Conservation (phyloP, 2,113 vertebrate genomes). For the Scomber japonicus region DNA sequence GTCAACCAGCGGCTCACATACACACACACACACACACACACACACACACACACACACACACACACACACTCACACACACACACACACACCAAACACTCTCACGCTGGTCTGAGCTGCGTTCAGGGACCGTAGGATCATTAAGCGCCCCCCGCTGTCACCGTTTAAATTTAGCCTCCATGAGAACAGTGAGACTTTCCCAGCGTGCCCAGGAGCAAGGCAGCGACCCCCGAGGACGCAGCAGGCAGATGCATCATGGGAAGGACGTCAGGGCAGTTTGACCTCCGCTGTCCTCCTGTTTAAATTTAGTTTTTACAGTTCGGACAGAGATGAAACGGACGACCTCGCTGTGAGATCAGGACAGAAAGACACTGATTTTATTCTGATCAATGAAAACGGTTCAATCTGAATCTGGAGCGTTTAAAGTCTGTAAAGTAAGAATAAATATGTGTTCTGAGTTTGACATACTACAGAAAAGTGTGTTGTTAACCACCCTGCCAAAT, state of each 20-base stretch:
- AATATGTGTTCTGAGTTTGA: too few relatives aligned
- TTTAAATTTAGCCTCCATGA: conserved; percentile 73
- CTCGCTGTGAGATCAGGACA: background rate
- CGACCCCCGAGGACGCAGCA: conserved; percentile 29
- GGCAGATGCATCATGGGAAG: conserved; percentile 57
- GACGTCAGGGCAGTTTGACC: conserved; percentile 33
- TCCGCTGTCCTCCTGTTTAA: conserved; percentile 15
- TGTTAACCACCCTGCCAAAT: too few relatives aligned
- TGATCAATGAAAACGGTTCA: too few relatives aligned
- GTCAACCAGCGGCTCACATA: background rate
- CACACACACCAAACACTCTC: conserved; percentile 2
- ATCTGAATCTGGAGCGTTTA: too few relatives aligned
- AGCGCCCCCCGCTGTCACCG: conserved; percentile 37
- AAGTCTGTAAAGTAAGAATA: too few relatives aligned
- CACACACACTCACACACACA: too few relatives aligned
- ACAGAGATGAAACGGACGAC: conserved; percentile 4
- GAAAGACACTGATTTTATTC: background rate
- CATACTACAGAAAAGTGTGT: too few relatives aligned
- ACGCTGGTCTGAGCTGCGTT: conserved; percentile 9
- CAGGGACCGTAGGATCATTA: conserved; percentile 7
- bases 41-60: conserved; percentile 6
- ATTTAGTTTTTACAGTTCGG: conserved; percentile 19
- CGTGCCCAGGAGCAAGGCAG: conserved; percentile 53
- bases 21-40: conserved; percentile 2
- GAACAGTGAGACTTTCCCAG: conserved; percentile 68